Percentiles rank a stretch among this genome's conserved stretches.
phyloP scores from a whole-genome alignment of 1,140 invertebrate species.

The Drosophila burlai region DNA sequence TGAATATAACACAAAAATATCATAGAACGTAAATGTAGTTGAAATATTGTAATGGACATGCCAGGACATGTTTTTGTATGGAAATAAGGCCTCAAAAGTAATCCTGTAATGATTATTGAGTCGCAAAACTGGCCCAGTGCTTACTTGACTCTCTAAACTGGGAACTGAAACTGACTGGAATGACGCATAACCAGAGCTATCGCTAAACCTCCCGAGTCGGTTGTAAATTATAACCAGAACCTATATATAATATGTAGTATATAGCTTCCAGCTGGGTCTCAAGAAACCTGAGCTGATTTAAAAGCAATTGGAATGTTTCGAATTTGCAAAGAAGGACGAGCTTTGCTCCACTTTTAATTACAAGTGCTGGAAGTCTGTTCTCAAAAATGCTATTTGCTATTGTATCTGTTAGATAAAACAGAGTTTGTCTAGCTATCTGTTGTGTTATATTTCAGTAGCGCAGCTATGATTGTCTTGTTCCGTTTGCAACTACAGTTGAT shows the following conservation, averaged over 20 bases:
- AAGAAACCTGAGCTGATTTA: conserved; percentile 58
- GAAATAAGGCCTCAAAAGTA: background rate
- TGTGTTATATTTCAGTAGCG: conserved; percentile 17
- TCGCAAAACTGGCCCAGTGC: background rate
- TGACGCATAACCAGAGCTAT: background rate
- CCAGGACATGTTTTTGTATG: background rate
- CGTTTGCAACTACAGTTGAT: background rate
- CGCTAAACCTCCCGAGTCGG: background rate
- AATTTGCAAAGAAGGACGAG: background rate
- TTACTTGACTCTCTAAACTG: background rate
- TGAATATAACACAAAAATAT: background rate
- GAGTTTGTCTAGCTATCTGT: conserved; percentile 4
- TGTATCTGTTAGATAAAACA: conserved; percentile 24
- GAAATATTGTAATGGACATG: no score
- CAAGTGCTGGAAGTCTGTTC: conserved; percentile 6
- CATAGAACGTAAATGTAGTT: background rate
- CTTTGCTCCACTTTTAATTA: conserved; percentile 18
- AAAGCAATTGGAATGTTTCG: conserved; percentile 49
- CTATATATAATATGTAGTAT: no score
- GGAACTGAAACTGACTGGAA: background rate
- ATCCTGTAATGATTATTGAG: background rate
- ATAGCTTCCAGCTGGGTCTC: background rate
- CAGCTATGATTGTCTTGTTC: conserved; percentile 52
- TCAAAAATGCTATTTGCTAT: conserved; percentile 15
- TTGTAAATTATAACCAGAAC: conserved; percentile 18